These are phyloP conservation scores for Bombus breviceps DNA, from an alignment of 1,140 invertebrate genomes.

Conservation along the genomic window DNA sequence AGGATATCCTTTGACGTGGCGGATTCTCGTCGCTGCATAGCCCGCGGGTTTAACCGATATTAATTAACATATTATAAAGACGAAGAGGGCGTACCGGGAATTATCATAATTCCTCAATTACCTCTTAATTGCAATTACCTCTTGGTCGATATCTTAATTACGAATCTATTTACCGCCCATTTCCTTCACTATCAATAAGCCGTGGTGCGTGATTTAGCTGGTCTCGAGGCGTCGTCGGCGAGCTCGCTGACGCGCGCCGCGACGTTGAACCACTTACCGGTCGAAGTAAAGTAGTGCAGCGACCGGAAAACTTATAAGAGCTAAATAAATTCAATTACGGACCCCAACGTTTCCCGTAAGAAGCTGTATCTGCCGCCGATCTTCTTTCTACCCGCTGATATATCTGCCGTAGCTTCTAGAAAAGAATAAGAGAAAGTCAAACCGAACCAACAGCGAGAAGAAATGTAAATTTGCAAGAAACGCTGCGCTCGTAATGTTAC, in stretches of 20 bases:
- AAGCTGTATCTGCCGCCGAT: neutral
- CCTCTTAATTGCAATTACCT: constrained; percentile 27
- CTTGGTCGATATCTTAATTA: constrained; percentile 28
- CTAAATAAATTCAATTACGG: constrained; percentile 29
- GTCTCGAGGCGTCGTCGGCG: neutral
- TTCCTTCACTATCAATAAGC: constrained; percentile 13
- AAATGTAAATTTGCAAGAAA: constrained; percentile 52
- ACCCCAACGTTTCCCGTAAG: neutral
- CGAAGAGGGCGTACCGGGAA: constrained; percentile 18
- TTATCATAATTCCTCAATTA: constrained; percentile 46
- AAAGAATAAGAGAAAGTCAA: constrained; percentile 30
- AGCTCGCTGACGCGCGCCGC: neutral
- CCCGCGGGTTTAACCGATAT: constrained; percentile 1
- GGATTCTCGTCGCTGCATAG: neutral
- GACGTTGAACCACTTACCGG: neutral
- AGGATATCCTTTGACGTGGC: constrained; percentile 34
- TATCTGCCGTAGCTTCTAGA: too few species aligned
- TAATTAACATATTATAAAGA: constrained; percentile 46
- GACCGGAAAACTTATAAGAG: constrained; percentile 9
- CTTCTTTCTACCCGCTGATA: neutral
- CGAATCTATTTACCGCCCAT: constrained; percentile 23
- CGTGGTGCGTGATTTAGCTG: neutral
- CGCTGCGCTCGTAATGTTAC: constrained; percentile 34
- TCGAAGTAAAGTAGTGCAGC: neutral
- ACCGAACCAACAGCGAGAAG: neutral